A percentile compares a stretch with the other conserved stretches of the same genome.
phyloP scores from a whole-genome alignment of 2,888 invertebrate species.

The Petrolisthes cinctipes region DNA sequence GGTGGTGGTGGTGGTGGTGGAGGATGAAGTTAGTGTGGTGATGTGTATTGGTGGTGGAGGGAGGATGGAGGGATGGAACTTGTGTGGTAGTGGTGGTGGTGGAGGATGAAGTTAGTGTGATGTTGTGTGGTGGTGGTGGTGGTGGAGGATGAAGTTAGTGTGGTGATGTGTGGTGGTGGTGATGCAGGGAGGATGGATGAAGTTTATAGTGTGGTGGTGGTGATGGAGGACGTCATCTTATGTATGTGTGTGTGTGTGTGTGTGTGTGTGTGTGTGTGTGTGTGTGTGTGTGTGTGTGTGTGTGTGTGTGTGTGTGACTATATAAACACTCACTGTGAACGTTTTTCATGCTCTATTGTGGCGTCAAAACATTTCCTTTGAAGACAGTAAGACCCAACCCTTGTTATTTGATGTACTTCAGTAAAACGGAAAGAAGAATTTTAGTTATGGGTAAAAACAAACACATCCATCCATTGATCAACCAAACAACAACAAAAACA shows the following conservation, averaged over 20 bases:
- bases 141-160: background rate
- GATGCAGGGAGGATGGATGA: too few species aligned
- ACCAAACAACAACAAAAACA: too few species aligned
- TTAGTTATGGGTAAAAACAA: too few species aligned
- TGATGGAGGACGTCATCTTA: background rate
- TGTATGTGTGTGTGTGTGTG: background rate
- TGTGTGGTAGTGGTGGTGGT: background rate
- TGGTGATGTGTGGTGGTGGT: constrained; percentile 5
- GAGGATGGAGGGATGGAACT: background rate
- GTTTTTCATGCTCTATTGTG: too few species aligned
- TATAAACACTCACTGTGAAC: too few species aligned
- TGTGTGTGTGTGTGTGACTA: too few species aligned
- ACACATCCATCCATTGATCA: too few species aligned
- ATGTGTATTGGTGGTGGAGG: background rate
- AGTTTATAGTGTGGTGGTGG: constrained; percentile 1
- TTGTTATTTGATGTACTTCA: too few species aligned
- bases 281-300: constrained; percentile 15
- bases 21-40: background rate
- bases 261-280: constrained; percentile 4
- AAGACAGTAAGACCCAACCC: too few species aligned
- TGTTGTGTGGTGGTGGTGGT: background rate
- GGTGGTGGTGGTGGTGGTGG: constrained; percentile 2
- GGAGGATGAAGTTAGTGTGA: background rate
- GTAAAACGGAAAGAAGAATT: too few species aligned
- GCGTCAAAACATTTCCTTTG: too few species aligned